Percentiles rank a stretch among this genome's conserved stretches.
Evolutionary conservation across 2,888 invertebrate genomes (phyloP).

Genomic region (Cenopis cana): DNA sequence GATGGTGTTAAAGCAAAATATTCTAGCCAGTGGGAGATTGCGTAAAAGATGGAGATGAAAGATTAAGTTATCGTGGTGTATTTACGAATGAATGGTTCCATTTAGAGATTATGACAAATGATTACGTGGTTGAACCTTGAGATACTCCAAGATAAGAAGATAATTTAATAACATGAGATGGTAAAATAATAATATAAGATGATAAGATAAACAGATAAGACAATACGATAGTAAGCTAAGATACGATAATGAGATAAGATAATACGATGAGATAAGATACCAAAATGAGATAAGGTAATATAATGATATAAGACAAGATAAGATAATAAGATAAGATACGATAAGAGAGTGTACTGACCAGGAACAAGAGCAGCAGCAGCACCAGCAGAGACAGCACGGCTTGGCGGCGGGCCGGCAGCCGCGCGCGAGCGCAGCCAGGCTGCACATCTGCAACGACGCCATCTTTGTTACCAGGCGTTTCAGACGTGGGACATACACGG

Average conservation of each 20-base stretch:
- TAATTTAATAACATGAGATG: too few relatives aligned
- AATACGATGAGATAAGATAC: not conserved
- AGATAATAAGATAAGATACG: not conserved
- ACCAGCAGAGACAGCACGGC: slow-evolving; percentile 86
- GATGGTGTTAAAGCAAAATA: too few relatives aligned
- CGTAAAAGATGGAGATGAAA: too few relatives aligned
- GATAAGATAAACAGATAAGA: too few relatives aligned
- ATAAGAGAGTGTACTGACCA: slow-evolving; percentile 69
- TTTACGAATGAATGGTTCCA: too few relatives aligned
- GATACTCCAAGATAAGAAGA: too few relatives aligned
- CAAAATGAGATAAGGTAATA: too few relatives aligned
- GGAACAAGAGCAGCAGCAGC: slow-evolving; percentile 87
- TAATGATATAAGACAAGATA: too few relatives aligned
- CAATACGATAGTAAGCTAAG: not conserved
- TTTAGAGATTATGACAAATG: too few relatives aligned
- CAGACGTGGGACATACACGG: not conserved
- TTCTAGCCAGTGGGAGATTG: too few relatives aligned
- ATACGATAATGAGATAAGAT: not conserved
- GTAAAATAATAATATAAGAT: not conserved
- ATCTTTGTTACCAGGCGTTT: not conserved
- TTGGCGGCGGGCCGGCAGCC: slow-evolving; percentile 83
- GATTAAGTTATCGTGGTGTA: too few relatives aligned
- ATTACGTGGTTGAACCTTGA: too few relatives aligned
- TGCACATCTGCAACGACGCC: slow-evolving; percentile 73
- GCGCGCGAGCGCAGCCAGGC: slow-evolving; percentile 82